Evolutionary conservation across 2,797 vertebrate genomes (phyloP), one percentile per base, ranked within the genome.

Genomic region (Silurus lanzhouensis): DNA sequence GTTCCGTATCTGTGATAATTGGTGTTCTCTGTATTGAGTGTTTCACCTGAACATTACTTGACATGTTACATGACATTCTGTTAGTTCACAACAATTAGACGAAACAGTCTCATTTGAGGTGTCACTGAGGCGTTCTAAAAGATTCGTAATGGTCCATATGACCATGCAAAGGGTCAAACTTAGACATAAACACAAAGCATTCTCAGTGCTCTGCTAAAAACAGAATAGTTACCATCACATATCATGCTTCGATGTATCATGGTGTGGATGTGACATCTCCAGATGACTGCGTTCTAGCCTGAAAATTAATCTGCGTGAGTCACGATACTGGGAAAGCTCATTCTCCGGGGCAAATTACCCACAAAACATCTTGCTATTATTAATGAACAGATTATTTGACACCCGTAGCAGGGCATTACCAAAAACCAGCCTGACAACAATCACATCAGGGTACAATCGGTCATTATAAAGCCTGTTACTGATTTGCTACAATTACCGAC

Each of bases 221-320:
- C 60, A 52, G 61, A 6, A 48, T 10, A 63, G 77, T 66, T 66
- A 1, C 14, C 22, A 52, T 52, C 8, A 61, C 27, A 46, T 79
- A 61, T 61, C 17, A 31, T 31, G 46, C 6, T 44, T 63, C 9
- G 60, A 3, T 46, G 58, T 17, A 66, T 19, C 22, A 66, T 13
- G 22, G 4, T 80, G 22, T 48, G 31, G 60, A 80, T 80, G 78
- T 80, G 60, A 52, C 79, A 81, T 81, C 79, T 66, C 44, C 79
- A 52, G 63, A 67, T 80, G 22, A 52, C 44, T 27, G 44, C 76
- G 58, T 48, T 80, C 60, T 48, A 64, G 38, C 63, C 66, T 52
- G 22, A 67, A 81, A 81, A 81, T 81, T 81, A 25, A 81, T 81
- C 78, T 81, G 78, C 78, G 61, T 81, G 78, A 81, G 78, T 81